Conservation (phyloP, 2,113 vertebrate genomes). For the Caranx ignobilis region DNA sequence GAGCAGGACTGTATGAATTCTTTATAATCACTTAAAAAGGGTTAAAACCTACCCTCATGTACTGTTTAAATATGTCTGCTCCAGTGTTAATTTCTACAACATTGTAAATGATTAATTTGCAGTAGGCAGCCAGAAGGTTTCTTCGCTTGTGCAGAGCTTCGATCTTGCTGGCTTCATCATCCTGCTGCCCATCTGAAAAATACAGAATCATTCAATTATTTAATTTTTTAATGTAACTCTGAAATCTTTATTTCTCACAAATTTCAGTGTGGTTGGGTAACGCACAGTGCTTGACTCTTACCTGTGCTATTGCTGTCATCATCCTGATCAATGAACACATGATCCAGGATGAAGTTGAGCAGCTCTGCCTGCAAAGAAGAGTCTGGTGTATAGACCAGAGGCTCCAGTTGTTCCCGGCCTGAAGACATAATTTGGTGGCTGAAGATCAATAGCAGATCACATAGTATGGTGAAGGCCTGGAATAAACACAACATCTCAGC, state of each 20-base stretch:
- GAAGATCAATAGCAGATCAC: constrained; percentile 97
- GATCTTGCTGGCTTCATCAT: constrained; percentile 97
- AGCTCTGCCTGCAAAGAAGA: constrained; percentile 94
- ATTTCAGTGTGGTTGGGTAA: not conserved
- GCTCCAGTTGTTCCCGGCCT: constrained; percentile 92
- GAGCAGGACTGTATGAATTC: not conserved
- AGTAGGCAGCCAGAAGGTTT: constrained; percentile 96
- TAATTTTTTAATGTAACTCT: not conserved
- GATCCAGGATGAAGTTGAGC: constrained; percentile 96
- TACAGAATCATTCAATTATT: not conserved
- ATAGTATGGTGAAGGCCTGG: constrained; percentile 96
- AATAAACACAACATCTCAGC: constrained; percentile 51
- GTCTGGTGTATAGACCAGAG: constrained; percentile 93
- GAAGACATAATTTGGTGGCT: constrained; percentile 97
- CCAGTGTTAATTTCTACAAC: constrained; percentile 98
- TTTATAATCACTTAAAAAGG: not conserved
- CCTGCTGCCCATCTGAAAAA: constrained; percentile 92
- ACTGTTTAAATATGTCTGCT: constrained; percentile 98
- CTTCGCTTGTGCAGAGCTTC: constrained; percentile 97
- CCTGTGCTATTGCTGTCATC: constrained; percentile 94
- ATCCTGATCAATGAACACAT: constrained; percentile 98
- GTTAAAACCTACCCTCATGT: constrained; percentile 91
- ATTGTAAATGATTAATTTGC: constrained; percentile 97
- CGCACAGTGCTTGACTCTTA: constrained; percentile 83
- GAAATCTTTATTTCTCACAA: not conserved